Evolutionary conservation across 2,888 invertebrate species (phyloP).

Genomic region (Ctenicera cuprea): DNA sequence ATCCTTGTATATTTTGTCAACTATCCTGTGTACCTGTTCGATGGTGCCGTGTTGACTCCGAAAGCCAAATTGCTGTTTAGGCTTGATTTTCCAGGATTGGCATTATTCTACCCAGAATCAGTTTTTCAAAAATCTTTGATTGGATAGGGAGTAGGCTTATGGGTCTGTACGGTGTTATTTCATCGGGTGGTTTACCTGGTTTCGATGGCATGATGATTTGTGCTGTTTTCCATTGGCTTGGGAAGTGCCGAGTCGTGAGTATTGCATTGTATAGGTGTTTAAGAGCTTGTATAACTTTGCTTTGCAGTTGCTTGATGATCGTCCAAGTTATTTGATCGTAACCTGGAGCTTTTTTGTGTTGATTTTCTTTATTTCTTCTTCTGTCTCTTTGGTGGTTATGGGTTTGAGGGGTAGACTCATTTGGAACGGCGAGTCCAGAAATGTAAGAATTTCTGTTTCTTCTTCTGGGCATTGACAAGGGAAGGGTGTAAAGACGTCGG

Average conservation of each 20-base stretch:
- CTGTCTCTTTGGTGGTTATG: slow-evolving; percentile 2
- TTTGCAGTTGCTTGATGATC: slow-evolving; percentile 25
- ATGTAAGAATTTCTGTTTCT: slow-evolving; percentile 19
- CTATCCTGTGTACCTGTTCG: slow-evolving; percentile 17
- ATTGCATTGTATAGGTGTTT: slow-evolving; percentile 4
- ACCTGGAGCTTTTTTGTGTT: slow-evolving; percentile 12
- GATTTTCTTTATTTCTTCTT: slow-evolving; percentile 25
- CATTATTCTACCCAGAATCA: slow-evolving; percentile 23
- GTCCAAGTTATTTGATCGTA: slow-evolving; percentile 24
- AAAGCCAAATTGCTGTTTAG: slow-evolving; percentile 8
- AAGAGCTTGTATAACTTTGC: slow-evolving; percentile 8
- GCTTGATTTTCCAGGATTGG: slow-evolving; percentile 5
- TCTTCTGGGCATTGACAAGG: slow-evolving; percentile 1
- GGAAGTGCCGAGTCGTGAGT: slow-evolving; percentile 17
- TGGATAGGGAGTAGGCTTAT: slow-evolving; percentile 28
- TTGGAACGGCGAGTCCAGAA: slow-evolving; percentile 24
- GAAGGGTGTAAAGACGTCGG: slow-evolving; percentile 14
- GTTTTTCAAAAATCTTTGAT: slow-evolving; percentile 35
- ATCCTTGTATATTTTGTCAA: slow-evolving; percentile 9
- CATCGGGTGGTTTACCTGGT: slow-evolving; percentile 16
- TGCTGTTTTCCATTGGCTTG: slow-evolving; percentile 26
- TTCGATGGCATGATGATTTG: slow-evolving; percentile 22
- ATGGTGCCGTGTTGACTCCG: slow-evolving; percentile 19
- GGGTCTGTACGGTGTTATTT: slow-evolving; percentile 27
- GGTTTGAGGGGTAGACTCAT: slow-evolving; percentile 23